Percentiles rank a stretch among this genome's conserved stretches.
Conservation (phyloP, 2,888 invertebrate genomes). For the Ichneumoninae sp. region DNA sequence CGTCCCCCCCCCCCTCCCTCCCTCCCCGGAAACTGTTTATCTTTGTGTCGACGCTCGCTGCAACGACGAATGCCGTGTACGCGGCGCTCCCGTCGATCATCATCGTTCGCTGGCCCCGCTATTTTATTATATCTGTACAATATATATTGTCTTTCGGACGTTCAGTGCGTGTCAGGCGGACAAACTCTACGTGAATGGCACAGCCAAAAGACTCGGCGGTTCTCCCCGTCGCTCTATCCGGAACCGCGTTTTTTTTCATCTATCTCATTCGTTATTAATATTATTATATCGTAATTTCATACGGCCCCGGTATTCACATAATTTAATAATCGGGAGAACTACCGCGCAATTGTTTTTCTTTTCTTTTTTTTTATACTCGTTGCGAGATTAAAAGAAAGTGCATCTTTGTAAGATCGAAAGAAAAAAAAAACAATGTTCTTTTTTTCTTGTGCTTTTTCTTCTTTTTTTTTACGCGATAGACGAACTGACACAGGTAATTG, state of each 20-base stretch:
- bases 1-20: too few species aligned
- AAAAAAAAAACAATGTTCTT: conserved; percentile 18
- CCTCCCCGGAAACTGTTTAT: background rate
- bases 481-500: background rate
- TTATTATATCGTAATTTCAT: background rate
- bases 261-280: conserved; percentile 6
- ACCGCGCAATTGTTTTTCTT: conserved; percentile 23
- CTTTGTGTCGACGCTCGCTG: conserved; percentile 17
- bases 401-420: conserved; percentile 7
- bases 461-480: background rate
- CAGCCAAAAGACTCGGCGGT: conserved; percentile 81
- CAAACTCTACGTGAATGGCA: conserved; percentile 82
- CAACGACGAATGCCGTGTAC: background rate
- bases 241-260: conserved; percentile 28
- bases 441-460: background rate
- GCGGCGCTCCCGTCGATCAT: conserved; percentile 7
- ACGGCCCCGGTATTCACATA: conserved; percentile 20
- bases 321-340: conserved; percentile 35
- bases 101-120: conserved; percentile 7
- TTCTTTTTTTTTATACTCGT: background rate
- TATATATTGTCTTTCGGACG: conserved; percentile 62
- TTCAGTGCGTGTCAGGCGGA: conserved; percentile 73
- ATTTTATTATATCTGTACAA: conserved; percentile 31
- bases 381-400: conserved; percentile 16
- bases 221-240: conserved; percentile 58